A percentile compares a stretch with the other conserved stretches of the same genome.
Conservation (phyloP, 2,888 invertebrate species). For the Dynastes maya region DNA sequence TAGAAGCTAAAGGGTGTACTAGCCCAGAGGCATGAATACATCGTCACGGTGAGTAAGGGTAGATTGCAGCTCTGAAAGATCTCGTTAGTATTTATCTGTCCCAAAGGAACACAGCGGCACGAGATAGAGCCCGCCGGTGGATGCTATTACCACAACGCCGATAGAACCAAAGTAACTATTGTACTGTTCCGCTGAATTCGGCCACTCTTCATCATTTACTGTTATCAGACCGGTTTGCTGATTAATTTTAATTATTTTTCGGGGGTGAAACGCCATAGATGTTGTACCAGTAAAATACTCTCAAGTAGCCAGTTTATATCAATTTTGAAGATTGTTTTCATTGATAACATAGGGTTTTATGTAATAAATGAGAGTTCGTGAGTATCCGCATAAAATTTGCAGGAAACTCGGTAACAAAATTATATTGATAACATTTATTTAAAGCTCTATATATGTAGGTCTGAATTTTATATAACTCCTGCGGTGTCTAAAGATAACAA, state of each 20-base stretch:
- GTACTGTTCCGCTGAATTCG: slow-evolving; percentile 54
- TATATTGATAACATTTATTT: too few relatives aligned
- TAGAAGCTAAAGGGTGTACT: slow-evolving; percentile 28
- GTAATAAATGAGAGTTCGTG: too few relatives aligned
- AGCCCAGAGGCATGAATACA: slow-evolving; percentile 42
- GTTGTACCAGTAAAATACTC: slow-evolving; percentile 42
- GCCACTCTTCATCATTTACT: slow-evolving; percentile 68
- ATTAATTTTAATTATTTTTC: slow-evolving; percentile 69
- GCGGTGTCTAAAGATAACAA: too few relatives aligned
- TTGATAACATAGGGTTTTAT: slow-evolving; percentile 23
- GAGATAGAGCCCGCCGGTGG: slow-evolving; percentile 63
- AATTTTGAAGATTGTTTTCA: slow-evolving; percentile 41
- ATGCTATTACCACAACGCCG: slow-evolving; percentile 59
- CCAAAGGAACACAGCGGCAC: slow-evolving; percentile 64
- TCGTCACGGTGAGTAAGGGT: slow-evolving; percentile 62
- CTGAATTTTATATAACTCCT: too few relatives aligned
- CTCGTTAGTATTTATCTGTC: slow-evolving; percentile 71
- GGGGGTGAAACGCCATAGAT: slow-evolving; percentile 47
- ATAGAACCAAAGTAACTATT: slow-evolving; percentile 52
- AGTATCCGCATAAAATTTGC: too few relatives aligned
- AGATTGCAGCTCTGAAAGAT: slow-evolving; percentile 68
- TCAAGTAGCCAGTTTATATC: slow-evolving; percentile 48
- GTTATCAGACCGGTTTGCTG: slow-evolving; percentile 67
- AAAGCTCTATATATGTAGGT: too few relatives aligned
- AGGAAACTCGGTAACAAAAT: too few relatives aligned